Base-by-base conservation (phyloP, 2,113 vertebrate genomes). In the Rhizomys pruinosus region DNA sequence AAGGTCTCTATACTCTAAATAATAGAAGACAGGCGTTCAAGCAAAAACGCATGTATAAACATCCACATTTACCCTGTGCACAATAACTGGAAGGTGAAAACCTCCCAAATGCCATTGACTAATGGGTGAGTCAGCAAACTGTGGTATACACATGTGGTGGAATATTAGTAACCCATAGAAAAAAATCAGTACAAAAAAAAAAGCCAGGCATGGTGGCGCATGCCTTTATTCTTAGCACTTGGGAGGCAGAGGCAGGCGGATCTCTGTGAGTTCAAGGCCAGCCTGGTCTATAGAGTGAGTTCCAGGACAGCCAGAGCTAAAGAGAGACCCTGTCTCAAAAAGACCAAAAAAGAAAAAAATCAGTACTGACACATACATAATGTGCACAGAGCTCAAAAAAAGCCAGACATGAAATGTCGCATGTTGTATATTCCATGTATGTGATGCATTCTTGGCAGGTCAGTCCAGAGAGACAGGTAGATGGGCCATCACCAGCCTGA, bases 111-210 rank as follows among this genome's bases (percentile, higher is more conserved):
- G 16, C n/a, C 25, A 23, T 25, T 25, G 7, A 0, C 5, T 25
- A 79, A 15, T 23, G 7, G 69, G 3, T 5, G 22, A n/a, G 37
- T 15, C 19, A n/a, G n/a, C n/a, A n/a, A 20, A 85, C 3, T 4
- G 20, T 77, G 34, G n/a, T 2, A 5, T 0, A 3, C 2, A 3
- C 47, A 2, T 4, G 3, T 22, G 42, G 2, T 7, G 47, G n/a
- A 47, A 22, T 27, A 42, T 3, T 37, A 34, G 17, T 29, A 32
- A 7, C 39, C 27, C 32, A 4, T 80, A 32, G 39, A 25, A 77
- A 84, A 8, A 63, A 37, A 19, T 5, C 61, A n/a, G n/a, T n/a
- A n/a, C n/a, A n/a, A n/a, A n/a, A n/a, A n/a, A n/a, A n/a, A n/a
- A n/a, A n/a, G n/a, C n/a, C n/a, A n/a, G n/a, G n/a, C n/a, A n/a